Evolutionary conservation across 2,888 invertebrate species (phyloP), one percentile per base, ranked within the genome.

Genomic region (Pimpla rufipes): DNA sequence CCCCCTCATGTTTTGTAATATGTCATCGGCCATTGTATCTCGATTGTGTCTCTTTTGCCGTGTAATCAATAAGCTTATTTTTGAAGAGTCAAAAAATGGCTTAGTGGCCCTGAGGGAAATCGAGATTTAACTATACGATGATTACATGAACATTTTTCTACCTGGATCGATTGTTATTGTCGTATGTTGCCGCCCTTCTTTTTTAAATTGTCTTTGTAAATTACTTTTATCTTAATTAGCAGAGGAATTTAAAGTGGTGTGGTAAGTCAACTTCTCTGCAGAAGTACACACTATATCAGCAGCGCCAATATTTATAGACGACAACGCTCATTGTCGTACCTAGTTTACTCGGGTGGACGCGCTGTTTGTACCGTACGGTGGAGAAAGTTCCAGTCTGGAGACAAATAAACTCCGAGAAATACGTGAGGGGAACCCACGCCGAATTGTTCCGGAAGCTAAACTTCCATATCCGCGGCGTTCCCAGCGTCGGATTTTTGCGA

Each of bases 381-480:
- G 16, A 74, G 68, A 75, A 80, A 45, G 18, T 47, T 16, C 71
- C 62, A n/a, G 35, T 70, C 16, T 40, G 50, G 77, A 62, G 76
- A 81, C 70, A 82, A 85, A 79, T 77, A 81, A 83, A 84, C 80
- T 66, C 68, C 50, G 66, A 71, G 73, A 83, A 55, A 76, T 68
- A 85, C 57, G 71, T 16, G 75, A 64, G 81, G 85, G 79, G n/a
- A 68, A 75, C 42, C 62, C 47, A 35, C 74, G 57, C 70, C 47
- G 68, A 77, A 82, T 85, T 85, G 59, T 80, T 84, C 68, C 73
- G 73, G 75, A 75, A 85, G 79, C 75, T 81, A 83, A 86, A 82
- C 82, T 64, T 52, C 57, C 40, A 59, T 47, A 73, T 67, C 45
- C 74, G 40, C 64, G 74, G 47, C 35, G 59, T 57, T 55, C 40